phyloP scores from a whole-genome alignment of 35 echinoderm and acorn worm species.

The Nesometra sesokonis region DNA sequence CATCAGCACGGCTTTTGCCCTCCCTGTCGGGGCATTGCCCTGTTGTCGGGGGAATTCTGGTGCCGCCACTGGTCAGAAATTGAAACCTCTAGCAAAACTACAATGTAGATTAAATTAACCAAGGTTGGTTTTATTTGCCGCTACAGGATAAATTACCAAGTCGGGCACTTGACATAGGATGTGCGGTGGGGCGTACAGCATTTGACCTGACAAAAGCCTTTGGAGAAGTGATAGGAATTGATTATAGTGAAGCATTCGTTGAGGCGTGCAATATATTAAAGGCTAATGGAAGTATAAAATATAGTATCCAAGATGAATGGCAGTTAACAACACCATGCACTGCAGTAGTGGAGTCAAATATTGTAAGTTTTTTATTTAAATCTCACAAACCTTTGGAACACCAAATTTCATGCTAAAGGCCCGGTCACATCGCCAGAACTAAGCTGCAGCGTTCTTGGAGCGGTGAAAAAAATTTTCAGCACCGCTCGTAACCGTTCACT shows the following conservation, averaged over 20 bases:
- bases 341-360: slow-evolving; percentile 57
- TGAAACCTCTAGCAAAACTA: no score
- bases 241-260: slow-evolving; percentile 65
- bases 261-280: slow-evolving; percentile 34
- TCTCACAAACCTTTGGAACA: no score
- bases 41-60: no score
- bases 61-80: no score
- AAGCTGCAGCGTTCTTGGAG: no score
- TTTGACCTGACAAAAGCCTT: slow-evolving; percentile 88
- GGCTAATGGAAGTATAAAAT: slow-evolving; percentile 60
- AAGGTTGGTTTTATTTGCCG: background rate
- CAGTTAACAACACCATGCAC: slow-evolving; percentile 49
- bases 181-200: slow-evolving; percentile 74
- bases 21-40: no score
- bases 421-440: no score
- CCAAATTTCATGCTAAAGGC: no score
- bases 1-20: no score
- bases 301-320: slow-evolving; percentile 76
- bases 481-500: no score
- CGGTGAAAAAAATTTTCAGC: no score
- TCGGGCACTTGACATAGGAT: slow-evolving; percentile 89
- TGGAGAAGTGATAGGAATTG: slow-evolving; percentile 70
- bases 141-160: slow-evolving; percentile 55
- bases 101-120: no score
- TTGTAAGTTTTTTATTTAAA: slow-evolving; percentile 63